Percentiles rank a stretch among this genome's conserved stretches.
phyloP scores from a whole-genome alignment of 2,888 invertebrate genomes.

The Drosophila maculinotata region DNA sequence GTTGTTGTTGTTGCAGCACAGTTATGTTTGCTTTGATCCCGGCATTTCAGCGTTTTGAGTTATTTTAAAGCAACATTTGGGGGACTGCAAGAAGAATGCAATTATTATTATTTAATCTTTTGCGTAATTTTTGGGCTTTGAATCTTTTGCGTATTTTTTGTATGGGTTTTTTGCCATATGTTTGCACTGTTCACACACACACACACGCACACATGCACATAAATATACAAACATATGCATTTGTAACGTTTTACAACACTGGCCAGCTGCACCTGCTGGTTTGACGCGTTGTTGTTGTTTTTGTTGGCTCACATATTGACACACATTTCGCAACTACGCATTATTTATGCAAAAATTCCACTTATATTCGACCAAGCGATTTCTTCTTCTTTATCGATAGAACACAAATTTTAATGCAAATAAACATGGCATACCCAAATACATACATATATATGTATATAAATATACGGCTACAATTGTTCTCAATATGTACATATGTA shows the following conservation, averaged over 20 bases:
- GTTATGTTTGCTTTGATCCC: constrained; percentile 29
- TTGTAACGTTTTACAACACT: constrained; percentile 66
- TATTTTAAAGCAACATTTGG: constrained; percentile 29
- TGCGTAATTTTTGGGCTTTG: too few species aligned
- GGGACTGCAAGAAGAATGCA: constrained; percentile 61
- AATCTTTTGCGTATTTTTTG: constrained; percentile 7
- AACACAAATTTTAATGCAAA: constrained; percentile 43
- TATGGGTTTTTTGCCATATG: constrained; percentile 58
- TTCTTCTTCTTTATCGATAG: constrained; percentile 29
- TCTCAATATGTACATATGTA: constrained; percentile 7
- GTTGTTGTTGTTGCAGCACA: constrained; percentile 18
- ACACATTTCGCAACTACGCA: constrained; percentile 70
- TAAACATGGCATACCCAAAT: constrained; percentile 36
- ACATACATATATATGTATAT: constrained; percentile 5
- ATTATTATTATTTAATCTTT: constrained; percentile 27
- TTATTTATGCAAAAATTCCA: constrained; percentile 57
- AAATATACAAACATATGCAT: constrained; percentile 33
- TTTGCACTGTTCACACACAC: constrained; percentile 54
- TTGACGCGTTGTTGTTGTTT: constrained; percentile 32
- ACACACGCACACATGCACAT: constrained; percentile 14
- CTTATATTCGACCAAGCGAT: constrained; percentile 35
- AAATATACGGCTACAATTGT: constrained; percentile 15
- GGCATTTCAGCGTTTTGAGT: constrained; percentile 17
- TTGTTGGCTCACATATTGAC: constrained; percentile 61
- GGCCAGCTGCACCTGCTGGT: constrained; percentile 65